Evolutionary conservation across 2,797 vertebrate genomes (phyloP), one percentile per base, ranked within the genome.

Genomic region (Gallinago stenura): DNA sequence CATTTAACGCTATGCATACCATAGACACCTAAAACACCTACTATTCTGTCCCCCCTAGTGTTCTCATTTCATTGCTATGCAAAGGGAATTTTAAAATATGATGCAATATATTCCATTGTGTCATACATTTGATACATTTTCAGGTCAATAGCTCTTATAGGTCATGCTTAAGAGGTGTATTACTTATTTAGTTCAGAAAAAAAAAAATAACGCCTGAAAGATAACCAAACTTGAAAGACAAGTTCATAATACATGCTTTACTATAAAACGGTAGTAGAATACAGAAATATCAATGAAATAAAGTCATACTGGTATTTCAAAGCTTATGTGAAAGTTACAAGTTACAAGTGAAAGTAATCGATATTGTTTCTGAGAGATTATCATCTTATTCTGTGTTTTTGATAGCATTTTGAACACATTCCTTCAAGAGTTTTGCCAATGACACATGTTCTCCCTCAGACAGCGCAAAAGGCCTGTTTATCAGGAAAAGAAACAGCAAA

Each of bases 401-500:
- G 35, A 84, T 31, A 50, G 28, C 19, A 71, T 81, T 94, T 83
- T 83, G 45, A 93, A 93, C 4, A 2, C 50, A 43, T 31, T 94
- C 51, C 45, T 80, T 71, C 20, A 56, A 70, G 39, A 57, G 26
- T 65, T 71, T 65, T 93, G 61, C 31, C 46, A 85, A 53, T 24
- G 72, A 78, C 9, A 66, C 45, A 45, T 14, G 33, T 77, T 84
- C 45, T 78, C 62, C 37, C 46, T 46, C 37, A 75, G 56, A 83
- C 17, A 33, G 43, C 9, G 22, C 12, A 77, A 80, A 73, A 58
- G 9, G 28, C 20, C 54, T 73, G 46, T 80, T 90, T 66, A 76
- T 51, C 61, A 94, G 50, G 33, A 83, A 91, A 72, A 56, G n/a
- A 66, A 95, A 73, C 22, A 83, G 26, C 25, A 89, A 76, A 93